Evolutionary conservation across 2,113 vertebrate species (phyloP).

Genomic region (Apteryx owenii): DNA sequence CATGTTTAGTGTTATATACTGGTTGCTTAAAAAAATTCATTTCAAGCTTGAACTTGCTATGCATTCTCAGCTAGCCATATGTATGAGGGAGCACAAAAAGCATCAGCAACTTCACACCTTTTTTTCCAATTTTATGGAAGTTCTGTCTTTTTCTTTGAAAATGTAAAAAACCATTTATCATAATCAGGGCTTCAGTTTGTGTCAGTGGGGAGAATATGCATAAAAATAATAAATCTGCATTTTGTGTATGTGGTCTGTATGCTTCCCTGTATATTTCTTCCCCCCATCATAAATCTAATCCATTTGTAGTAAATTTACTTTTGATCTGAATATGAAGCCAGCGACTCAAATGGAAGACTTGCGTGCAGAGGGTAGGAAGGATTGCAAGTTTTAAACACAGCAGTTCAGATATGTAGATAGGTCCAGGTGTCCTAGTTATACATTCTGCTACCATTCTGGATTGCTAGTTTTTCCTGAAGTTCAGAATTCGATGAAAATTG

Average conservation of each 20-base stretch:
- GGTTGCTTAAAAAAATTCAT: conserved; percentile 43
- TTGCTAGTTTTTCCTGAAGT: neutral
- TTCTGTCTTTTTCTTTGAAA: neutral
- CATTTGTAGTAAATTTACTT: neutral
- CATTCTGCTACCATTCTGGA: neutral
- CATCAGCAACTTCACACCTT: neutral
- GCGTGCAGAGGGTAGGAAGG: neutral
- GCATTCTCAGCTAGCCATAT: conserved; percentile 45
- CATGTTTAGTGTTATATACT: conserved; percentile 59
- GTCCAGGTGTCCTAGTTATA: neutral
- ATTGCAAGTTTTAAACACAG: neutral
- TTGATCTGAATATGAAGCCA: neutral
- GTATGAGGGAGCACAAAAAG: conserved; percentile 40
- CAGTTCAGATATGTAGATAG: neutral
- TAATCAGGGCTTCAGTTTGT: neutral
- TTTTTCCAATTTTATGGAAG: neutral
- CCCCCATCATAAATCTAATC: neutral
- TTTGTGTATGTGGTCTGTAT: neutral
- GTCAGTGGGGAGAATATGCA: neutral
- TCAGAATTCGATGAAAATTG: neutral
- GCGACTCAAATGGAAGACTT: neutral
- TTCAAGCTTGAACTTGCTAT: conserved; percentile 57
- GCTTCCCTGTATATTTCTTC: neutral
- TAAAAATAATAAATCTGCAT: neutral
- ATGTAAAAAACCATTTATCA: neutral